Percentiles rank a stretch among this genome's conserved stretches.
Conservation (phyloP, 2,797 vertebrate genomes). For the Coregonus suidteri region DNA sequence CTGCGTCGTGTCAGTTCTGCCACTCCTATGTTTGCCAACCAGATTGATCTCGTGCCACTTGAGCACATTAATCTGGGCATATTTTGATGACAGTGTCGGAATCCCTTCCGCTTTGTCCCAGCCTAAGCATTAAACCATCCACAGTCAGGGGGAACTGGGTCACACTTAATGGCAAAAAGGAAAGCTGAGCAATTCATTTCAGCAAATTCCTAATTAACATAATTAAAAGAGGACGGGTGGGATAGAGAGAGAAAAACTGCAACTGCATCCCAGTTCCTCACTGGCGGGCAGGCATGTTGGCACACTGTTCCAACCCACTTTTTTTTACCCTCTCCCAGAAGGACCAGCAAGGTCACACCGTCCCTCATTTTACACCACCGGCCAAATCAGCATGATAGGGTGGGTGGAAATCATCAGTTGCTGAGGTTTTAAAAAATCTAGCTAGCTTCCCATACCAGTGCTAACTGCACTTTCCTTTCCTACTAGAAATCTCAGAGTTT, state of each 20-base stretch:
- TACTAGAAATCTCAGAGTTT: not conserved
- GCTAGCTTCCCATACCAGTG: slow-evolving; percentile 20
- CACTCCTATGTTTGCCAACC: slow-evolving; percentile 38
- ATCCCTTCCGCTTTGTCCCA: slow-evolving; percentile 55
- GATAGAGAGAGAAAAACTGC: slow-evolving; percentile 25
- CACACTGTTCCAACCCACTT: slow-evolving; percentile 45
- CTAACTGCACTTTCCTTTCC: not conserved
- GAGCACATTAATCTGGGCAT: slow-evolving; percentile 43
- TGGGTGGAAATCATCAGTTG: slow-evolving; percentile 53
- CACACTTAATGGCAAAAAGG: slow-evolving; percentile 58
- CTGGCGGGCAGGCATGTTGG: slow-evolving; percentile 33
- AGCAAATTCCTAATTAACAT: slow-evolving; percentile 69
- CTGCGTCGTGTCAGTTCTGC: slow-evolving; percentile 26
- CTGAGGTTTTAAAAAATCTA: slow-evolving; percentile 24
- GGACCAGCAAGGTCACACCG: slow-evolving; percentile 55
- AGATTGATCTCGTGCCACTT: slow-evolving; percentile 40
- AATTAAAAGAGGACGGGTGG: slow-evolving; percentile 54
- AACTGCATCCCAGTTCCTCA: slow-evolving; percentile 32
- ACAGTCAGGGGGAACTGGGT: slow-evolving; percentile 50
- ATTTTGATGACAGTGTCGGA: slow-evolving; percentile 60
- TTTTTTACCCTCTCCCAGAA: slow-evolving; percentile 45
- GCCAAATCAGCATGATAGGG: slow-evolving; percentile 47
- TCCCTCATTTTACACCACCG: slow-evolving; percentile 38
- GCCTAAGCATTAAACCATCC: slow-evolving; percentile 48
- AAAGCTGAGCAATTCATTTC: slow-evolving; percentile 60